phyloP scores from a whole-genome alignment of 1,140 invertebrate genomes.

The Habropoda laboriosa region DNA sequence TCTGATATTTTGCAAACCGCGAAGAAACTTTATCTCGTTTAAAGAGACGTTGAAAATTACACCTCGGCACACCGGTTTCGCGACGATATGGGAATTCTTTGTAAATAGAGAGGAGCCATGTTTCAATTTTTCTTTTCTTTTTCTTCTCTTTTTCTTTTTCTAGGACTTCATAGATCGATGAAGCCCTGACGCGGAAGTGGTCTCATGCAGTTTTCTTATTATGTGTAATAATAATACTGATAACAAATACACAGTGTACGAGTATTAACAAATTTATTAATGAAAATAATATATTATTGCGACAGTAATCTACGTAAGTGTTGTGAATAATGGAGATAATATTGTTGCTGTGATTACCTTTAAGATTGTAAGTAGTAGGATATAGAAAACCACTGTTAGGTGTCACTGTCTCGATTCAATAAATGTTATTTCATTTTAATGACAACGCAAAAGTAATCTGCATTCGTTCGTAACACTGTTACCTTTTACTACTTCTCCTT shows the following conservation, averaged over 20 bases:
- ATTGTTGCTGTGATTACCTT: slow-evolving; percentile 83
- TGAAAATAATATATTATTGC: slow-evolving; percentile 79
- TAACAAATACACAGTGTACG: slow-evolving; percentile 79
- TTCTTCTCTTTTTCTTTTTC: no score
- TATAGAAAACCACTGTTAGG: slow-evolving; percentile 81
- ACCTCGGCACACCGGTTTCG: no score
- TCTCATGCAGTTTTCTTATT: slow-evolving; percentile 70
- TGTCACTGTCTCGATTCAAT: slow-evolving; percentile 82
- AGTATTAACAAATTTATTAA: slow-evolving; percentile 81
- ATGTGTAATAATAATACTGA: slow-evolving; percentile 77
- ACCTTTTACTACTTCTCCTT: background rate
- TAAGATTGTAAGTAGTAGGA: slow-evolving; percentile 83
- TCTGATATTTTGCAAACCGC: no score
- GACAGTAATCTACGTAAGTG: slow-evolving; percentile 82
- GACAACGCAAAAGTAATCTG: slow-evolving; percentile 48
- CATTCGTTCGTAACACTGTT: background rate
- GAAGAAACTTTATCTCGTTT: no score
- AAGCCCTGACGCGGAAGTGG: slow-evolving; percentile 59
- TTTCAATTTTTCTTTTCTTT: no score
- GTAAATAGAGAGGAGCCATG: no score
- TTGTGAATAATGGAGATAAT: slow-evolving; percentile 83
- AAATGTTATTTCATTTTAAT: slow-evolving; percentile 83
- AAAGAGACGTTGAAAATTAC: no score
- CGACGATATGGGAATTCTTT: no score
- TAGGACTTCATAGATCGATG: background rate